phyloP scores from a whole-genome alignment of 2,888 invertebrate genomes.

The Nomada goodeniana region DNA sequence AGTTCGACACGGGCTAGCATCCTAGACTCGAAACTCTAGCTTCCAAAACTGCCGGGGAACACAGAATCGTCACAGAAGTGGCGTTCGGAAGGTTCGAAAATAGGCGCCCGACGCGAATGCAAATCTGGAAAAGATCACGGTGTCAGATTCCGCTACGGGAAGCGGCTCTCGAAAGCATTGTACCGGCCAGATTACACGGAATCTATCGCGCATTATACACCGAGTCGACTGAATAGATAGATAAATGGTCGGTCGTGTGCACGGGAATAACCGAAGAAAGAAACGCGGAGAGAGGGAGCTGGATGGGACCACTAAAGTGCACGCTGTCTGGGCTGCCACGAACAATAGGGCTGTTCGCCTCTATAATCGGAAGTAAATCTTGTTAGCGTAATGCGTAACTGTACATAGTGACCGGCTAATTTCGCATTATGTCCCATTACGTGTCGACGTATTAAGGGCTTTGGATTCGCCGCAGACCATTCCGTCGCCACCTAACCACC shows the following conservation, averaged over 20 bases:
- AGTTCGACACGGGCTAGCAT: no score
- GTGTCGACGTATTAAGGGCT: slow-evolving; percentile 68
- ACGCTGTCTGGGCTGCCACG: slow-evolving; percentile 72
- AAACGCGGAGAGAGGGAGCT: not conserved
- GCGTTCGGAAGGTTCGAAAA: not conserved
- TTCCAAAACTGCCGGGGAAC: no score
- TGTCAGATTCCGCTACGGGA: slow-evolving; percentile 55
- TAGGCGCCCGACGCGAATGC: slow-evolving; percentile 20
- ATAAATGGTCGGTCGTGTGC: slow-evolving; percentile 77
- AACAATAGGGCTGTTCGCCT: slow-evolving; percentile 77
- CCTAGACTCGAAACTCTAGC: no score
- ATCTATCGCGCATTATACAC: slow-evolving; percentile 79
- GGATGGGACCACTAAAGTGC: slow-evolving; percentile 68
- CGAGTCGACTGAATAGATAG: slow-evolving; percentile 77
- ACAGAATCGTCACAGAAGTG: not conserved
- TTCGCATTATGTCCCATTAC: slow-evolving; percentile 75
- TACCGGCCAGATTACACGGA: slow-evolving; percentile 75
- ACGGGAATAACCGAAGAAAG: slow-evolving; percentile 65
- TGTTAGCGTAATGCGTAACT: slow-evolving; percentile 82
- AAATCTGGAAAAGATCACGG: slow-evolving; percentile 56
- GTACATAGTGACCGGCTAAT: slow-evolving; percentile 80
- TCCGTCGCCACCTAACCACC: slow-evolving; percentile 2
- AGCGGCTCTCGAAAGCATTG: slow-evolving; percentile 61
- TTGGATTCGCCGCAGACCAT: slow-evolving; percentile 27
- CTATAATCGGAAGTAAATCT: slow-evolving; percentile 82